Conservation (phyloP, 1,140 invertebrate species). For the Apis cerana region DNA sequence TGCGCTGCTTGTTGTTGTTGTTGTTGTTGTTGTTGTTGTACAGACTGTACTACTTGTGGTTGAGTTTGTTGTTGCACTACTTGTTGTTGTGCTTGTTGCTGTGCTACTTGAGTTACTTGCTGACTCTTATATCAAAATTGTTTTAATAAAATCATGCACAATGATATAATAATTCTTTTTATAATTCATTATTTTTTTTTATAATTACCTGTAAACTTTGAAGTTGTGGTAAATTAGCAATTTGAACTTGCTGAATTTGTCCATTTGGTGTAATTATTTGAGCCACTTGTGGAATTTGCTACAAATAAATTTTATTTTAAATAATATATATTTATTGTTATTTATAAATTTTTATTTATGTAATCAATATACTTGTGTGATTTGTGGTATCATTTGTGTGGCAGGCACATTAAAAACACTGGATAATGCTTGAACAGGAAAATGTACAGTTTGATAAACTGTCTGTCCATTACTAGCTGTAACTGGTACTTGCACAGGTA, state of each 20-base stretch:
- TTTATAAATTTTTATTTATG: background rate
- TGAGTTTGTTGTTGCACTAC: conserved; percentile 76
- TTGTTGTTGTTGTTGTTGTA: conserved; percentile 78
- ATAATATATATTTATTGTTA: conserved; percentile 22
- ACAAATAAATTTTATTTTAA: conserved; percentile 48
- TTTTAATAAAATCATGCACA: background rate
- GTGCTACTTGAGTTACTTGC: conserved; percentile 71
- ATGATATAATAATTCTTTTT: background rate
- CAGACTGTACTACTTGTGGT: conserved; percentile 68
- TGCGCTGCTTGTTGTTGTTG: conserved; percentile 19
- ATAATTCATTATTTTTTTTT: conserved; percentile 11
- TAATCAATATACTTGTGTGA: conserved; percentile 82
- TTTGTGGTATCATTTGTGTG: conserved; percentile 88
- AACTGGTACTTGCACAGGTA: conserved; percentile 96
- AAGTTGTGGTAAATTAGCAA: conserved; percentile 85
- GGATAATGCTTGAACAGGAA: conserved; percentile 90
- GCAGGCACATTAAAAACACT: conserved; percentile 82
- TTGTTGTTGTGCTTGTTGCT: conserved; percentile 76
- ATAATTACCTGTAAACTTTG: conserved; percentile 79
- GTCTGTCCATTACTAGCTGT: conserved; percentile 94
- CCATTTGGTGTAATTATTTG: conserved; percentile 93
- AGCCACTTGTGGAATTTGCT: conserved; percentile 86
- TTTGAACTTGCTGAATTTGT: conserved; percentile 93
- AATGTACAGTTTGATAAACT: conserved; percentile 95
- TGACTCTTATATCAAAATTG: conserved; percentile 48